Evolutionary conservation across 2,797 vertebrate genomes (phyloP), one percentile per base, ranked within the genome.

Genomic region (Gymnothorax reevesii): DNA sequence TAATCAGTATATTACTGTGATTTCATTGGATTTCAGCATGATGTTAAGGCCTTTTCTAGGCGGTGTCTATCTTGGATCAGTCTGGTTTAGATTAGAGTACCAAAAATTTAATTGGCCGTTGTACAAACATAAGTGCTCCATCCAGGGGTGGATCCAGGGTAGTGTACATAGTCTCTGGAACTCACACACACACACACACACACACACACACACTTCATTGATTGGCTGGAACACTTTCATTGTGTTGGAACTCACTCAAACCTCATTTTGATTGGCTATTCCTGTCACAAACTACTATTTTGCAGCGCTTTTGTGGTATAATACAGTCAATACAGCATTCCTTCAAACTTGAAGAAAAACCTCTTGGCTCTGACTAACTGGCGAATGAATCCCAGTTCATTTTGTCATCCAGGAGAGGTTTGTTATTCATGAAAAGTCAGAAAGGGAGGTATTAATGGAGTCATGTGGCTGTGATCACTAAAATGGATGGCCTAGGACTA

Each of bases 401-500:
- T 66, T 66, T 7, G n/a, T 66, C n/a, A 7, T 66, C 60, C 0
- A 62, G 60, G 60, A 15, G 20, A 62, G n/a, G n/a, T n/a, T n/a
- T n/a, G n/a, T n/a, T n/a, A n/a, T n/a, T n/a, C n/a, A 62, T 62
- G 60, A 62, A 62, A 62, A 62, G 20, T 62, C 62, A 66, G 20
- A 3, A 20, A 8, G 62, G 62, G 20, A n/a, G 62, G 62, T 66
- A 8, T 22, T 64, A 64, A 10, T 4, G 69, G 69, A 71, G 69
- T 73, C 27, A 73, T 73, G 12, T 73, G n/a, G 33, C 13, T 73
- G 69, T 73, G 69, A 73, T 73, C n/a, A 73, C 33, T 73, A 73
- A 33, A 73, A 73, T 12, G 6, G 69, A 73, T 0, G n/a, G 64
- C 64, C 64, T 25, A 22, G 64, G 27, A 22, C 62, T 66, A 20